These are phyloP conservation scores for Egretta garzetta DNA, from an alignment of 2,113 vertebrate genomes.

Conservation along the genomic window DNA sequence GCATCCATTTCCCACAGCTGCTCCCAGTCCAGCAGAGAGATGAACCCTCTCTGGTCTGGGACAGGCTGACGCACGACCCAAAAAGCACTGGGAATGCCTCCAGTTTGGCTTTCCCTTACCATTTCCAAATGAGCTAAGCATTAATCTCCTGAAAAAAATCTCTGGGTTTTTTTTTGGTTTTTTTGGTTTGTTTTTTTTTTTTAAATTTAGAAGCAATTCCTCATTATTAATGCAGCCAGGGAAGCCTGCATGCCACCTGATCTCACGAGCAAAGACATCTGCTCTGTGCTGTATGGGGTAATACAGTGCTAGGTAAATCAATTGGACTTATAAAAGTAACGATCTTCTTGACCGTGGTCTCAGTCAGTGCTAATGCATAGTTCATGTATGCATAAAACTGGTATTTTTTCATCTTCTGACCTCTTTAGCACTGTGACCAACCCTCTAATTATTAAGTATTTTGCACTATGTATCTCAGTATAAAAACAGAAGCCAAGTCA, in stretches of 20 bases:
- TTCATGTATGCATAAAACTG: slow-evolving; percentile 2
- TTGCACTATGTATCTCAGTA: slow-evolving; percentile 34
- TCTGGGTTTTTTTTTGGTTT: no score
- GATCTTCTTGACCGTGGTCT: not conserved
- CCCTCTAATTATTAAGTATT: slow-evolving; percentile 64
- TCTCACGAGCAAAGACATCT: not conserved
- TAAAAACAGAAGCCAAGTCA: slow-evolving; percentile 60
- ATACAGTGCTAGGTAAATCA: slow-evolving; percentile 9
- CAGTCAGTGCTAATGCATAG: not conserved
- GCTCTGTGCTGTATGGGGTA: not conserved
- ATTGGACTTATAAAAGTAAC: not conserved
- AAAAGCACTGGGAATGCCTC: not conserved
- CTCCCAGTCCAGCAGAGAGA: not conserved
- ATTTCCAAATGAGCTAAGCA: not conserved
- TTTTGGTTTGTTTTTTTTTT: not conserved
- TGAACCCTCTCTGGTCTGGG: not conserved
- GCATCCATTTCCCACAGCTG: not conserved
- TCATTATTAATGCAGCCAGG: not conserved
- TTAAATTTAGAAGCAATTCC: not conserved
- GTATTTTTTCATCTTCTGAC: slow-evolving; percentile 42
- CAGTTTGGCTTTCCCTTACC: not conserved
- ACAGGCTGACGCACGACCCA: not conserved
- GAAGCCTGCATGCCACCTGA: not conserved
- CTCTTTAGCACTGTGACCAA: slow-evolving; percentile 32
- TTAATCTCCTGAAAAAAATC: not conserved